Evolutionary conservation across 2,797 vertebrate species (phyloP).

Genomic region (Apogon hyalosoma): DNA sequence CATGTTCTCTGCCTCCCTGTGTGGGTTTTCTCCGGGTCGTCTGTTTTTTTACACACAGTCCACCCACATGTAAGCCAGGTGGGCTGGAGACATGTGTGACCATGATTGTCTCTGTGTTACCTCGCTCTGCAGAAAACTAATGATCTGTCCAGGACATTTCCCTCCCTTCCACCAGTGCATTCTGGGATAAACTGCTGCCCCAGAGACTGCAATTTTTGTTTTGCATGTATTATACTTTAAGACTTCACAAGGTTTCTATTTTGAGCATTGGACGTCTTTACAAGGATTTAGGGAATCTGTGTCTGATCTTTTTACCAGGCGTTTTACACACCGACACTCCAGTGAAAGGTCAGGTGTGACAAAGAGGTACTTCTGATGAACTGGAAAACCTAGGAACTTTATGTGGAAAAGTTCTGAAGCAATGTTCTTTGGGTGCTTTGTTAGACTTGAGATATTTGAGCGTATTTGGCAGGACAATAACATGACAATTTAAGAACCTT

Average conservation of each 20-base stretch:
- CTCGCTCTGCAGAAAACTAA: slow-evolving; percentile 48
- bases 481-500: slow-evolving; percentile 9
- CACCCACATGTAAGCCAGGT: slow-evolving; percentile 71
- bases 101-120: slow-evolving; percentile 21
- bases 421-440: background rate
- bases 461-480: slow-evolving; percentile 14
- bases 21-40: slow-evolving; percentile 59
- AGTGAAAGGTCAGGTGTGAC: slow-evolving; percentile 59
- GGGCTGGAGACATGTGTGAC: slow-evolving; percentile 59
- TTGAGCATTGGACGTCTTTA: slow-evolving; percentile 37
- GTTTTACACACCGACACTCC: slow-evolving; percentile 55
- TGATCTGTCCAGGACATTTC: slow-evolving; percentile 57
- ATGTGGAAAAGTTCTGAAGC: slow-evolving; percentile 26
- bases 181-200: slow-evolving; percentile 43
- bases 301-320: slow-evolving; percentile 71
- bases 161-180: slow-evolving; percentile 44
- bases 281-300: slow-evolving; percentile 51
- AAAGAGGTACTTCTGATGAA: slow-evolving; percentile 51
- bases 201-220: slow-evolving; percentile 40
- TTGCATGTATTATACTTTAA: slow-evolving; percentile 36
- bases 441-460: slow-evolving; percentile 27
- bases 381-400: slow-evolving; percentile 39
- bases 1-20: slow-evolving; percentile 59
- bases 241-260: slow-evolving; percentile 53
- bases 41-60: slow-evolving; percentile 63